phyloP scores from a whole-genome alignment of 2,888 invertebrate species.

The Cosmopolites sordidus region DNA sequence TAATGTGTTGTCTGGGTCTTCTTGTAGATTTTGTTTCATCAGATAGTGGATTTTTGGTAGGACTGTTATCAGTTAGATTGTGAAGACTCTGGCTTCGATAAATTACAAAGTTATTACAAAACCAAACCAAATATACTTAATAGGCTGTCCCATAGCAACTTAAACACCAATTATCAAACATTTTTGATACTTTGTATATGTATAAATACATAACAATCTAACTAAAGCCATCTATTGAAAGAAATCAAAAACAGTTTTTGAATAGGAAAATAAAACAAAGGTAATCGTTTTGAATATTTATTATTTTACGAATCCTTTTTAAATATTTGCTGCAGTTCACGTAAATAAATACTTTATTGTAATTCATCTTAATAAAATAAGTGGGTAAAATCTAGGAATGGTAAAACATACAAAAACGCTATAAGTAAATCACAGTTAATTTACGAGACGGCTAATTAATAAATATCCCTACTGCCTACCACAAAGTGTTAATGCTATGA shows the following conservation, averaged over 20 bases:
- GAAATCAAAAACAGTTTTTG: too few species aligned
- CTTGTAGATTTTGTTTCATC: conserved; percentile 39
- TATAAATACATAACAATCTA: too few species aligned
- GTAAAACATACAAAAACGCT: conserved; percentile 15
- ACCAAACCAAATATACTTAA: too few species aligned
- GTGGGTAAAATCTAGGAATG: conserved; percentile 15
- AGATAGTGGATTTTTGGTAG: conserved; percentile 32
- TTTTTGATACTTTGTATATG: too few species aligned
- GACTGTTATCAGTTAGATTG: conserved; percentile 43
- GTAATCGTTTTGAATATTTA: background rate
- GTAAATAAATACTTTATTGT: conserved; percentile 5
- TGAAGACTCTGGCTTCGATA: conserved; percentile 40
- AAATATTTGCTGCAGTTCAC: background rate
- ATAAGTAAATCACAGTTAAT: conserved; percentile 22
- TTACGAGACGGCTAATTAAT: conserved; percentile 12
- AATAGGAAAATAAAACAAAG: too few species aligned
- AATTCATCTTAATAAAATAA: conserved; percentile 14
- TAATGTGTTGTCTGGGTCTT: conserved; percentile 38
- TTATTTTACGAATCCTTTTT: background rate
- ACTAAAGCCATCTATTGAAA: too few species aligned
- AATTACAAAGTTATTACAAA: too few species aligned
- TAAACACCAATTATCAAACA: too few species aligned
- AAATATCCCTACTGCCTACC: conserved; percentile 10
- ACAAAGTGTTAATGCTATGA: conserved; percentile 6
- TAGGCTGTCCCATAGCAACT: too few species aligned